Base-by-base conservation (phyloP, 2,113 vertebrate species). In the Copsychus sechellarum region DNA sequence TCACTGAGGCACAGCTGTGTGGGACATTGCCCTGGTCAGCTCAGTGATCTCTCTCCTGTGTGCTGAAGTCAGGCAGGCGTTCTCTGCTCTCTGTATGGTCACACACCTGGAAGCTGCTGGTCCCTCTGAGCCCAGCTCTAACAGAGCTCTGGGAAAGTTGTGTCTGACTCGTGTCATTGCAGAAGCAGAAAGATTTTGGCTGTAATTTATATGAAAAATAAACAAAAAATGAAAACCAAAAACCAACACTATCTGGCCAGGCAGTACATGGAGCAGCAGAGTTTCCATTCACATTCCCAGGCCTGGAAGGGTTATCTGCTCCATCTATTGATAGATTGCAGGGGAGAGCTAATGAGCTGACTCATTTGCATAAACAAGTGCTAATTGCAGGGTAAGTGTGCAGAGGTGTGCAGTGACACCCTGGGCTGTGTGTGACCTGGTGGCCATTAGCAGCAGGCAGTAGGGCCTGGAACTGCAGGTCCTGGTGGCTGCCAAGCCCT, bases 21-120 rank as follows among this genome's bases (percentile, higher is more conserved):
- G 3, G 2, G 19, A n/a, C 29, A 1, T 0, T 65, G 45, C 31
- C 28, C 43, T 20, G 26, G 18, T 40, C 0, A 0, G 54, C 5
- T 3, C 24, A 60, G 64, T 13, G 34, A 45, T 12, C 19, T 11
- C 22, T 79, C 28, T 69, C 29, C 21, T 0, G 0, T 12, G 12
- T 26, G 48, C 33, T 47, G 2, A 43, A 1, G 2, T 13, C 0
- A 0, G 18, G 45, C 4, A 1, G 18, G 36, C 5, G 1, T 42
- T 42, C 43, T 67, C 66, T 42, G 36, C 31, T 21, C 36, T 56
- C 57, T 14, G 1, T 26, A 3, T 1, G 2, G 25, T 14, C 18
- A 6, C 29, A 25, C 45, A 19, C 34, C 33, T 77, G 40, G 42
- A 31, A 53, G 31, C 50, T 51, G 48, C 62, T 11, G 21, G 7